A percentile compares a stretch with the other conserved stretches of the same genome.
These are phyloP conservation scores for Aphelenchoides bicaudatus DNA, from an alignment of 2,888 invertebrate genomes.

Conservation along the genomic window DNA sequence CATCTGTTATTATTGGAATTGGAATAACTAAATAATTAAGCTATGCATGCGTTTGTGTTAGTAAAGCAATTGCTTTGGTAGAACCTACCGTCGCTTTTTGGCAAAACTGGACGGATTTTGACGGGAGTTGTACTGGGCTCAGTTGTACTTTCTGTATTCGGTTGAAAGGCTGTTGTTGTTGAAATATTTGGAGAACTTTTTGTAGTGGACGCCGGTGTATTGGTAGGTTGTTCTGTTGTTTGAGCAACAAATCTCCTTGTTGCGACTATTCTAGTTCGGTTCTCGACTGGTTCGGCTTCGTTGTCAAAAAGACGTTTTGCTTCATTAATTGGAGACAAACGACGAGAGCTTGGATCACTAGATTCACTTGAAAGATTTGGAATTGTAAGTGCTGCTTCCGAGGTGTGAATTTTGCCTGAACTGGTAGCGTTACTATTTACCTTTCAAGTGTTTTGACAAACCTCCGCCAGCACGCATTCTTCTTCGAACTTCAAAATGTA, in stretches of 20 bases:
- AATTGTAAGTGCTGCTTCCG: background rate
- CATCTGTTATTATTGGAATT: too few relatives aligned
- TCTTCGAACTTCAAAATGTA: constrained; percentile 3
- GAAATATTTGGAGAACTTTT: too few relatives aligned
- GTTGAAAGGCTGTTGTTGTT: background rate
- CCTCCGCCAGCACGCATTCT: constrained; percentile 2
- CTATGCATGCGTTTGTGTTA: too few relatives aligned
- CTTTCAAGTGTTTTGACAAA: background rate
- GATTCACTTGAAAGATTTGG: background rate
- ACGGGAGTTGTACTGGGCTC: background rate
- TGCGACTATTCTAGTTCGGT: too few relatives aligned
- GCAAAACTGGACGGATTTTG: constrained; percentile 12
- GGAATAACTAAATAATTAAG: background rate
- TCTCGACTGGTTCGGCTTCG: too few relatives aligned
- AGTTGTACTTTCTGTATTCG: background rate
- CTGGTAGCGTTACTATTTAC: background rate
- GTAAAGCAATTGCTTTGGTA: background rate
- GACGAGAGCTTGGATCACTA: background rate
- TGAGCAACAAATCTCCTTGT: too few relatives aligned
- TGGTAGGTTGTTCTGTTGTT: too few relatives aligned
- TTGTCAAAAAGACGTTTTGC: too few relatives aligned
- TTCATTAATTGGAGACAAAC: too few relatives aligned
- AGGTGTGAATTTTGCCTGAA: constrained; percentile 11
- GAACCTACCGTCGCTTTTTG: background rate
- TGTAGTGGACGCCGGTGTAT: too few relatives aligned